Conservation (phyloP, 2,888 invertebrate species). For the Allacma fusca region DNA sequence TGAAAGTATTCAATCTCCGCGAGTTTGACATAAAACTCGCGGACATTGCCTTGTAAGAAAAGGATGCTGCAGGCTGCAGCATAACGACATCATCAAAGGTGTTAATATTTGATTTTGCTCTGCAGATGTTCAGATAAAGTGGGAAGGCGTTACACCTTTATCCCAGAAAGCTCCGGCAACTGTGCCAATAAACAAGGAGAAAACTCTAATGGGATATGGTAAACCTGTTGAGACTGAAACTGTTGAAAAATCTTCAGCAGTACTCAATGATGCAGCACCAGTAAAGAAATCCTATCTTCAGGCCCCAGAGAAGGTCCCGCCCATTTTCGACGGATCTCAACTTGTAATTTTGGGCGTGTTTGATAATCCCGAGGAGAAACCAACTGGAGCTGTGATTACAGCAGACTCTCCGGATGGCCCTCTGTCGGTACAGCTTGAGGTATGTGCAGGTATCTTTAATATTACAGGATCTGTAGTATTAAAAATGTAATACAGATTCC, state of each 20-base stretch:
- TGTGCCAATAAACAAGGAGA: slow-evolving; percentile 51
- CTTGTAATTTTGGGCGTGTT: slow-evolving; percentile 58
- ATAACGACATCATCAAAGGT: too few relatives aligned
- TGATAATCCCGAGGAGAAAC: slow-evolving; percentile 33
- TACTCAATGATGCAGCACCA: not conserved
- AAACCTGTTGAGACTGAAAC: slow-evolving; percentile 51
- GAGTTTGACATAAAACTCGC: too few relatives aligned
- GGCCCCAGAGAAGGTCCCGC: slow-evolving; percentile 56
- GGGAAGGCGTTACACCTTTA: slow-evolving; percentile 14
- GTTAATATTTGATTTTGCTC: too few relatives aligned
- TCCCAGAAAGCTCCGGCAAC: not conserved
- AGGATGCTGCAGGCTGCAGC: too few relatives aligned
- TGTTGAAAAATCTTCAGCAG: slow-evolving; percentile 5
- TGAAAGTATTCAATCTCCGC: too few relatives aligned
- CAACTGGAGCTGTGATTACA: slow-evolving; percentile 49
- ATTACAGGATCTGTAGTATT: not conserved
- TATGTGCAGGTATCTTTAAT: not conserved
- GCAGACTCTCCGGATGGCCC: slow-evolving; percentile 59
- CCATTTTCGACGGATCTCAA: slow-evolving; percentile 61
- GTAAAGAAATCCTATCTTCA: slow-evolving; percentile 40
- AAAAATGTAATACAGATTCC: too few relatives aligned
- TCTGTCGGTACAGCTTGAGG: slow-evolving; percentile 45
- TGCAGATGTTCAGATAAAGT: slow-evolving; percentile 3
- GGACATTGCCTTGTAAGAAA: too few relatives aligned
- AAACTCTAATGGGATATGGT: slow-evolving; percentile 60